Evolutionary conservation across 2,113 vertebrate genomes (phyloP).

Genomic region (Pelodiscus sinensis): DNA sequence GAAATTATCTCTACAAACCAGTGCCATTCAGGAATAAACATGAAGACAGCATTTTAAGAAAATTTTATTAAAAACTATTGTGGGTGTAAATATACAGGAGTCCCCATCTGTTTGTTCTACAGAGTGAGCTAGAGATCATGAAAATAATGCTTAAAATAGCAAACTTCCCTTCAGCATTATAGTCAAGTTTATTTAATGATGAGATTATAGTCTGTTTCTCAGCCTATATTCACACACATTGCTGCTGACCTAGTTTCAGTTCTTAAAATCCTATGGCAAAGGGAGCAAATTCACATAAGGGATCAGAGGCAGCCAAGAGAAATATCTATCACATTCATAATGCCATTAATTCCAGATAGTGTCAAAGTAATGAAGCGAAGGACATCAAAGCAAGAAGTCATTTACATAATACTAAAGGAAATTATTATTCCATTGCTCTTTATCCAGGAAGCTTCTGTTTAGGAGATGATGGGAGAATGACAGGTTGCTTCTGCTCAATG

Average conservation of each 20-base stretch:
- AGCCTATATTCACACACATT: neutral
- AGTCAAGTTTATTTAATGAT: constrained; percentile 38
- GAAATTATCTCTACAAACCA: neutral
- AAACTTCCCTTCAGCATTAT: neutral
- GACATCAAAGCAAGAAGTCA: constrained; percentile 54
- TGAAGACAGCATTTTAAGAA: neutral
- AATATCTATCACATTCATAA: neutral
- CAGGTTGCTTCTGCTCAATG: neutral
- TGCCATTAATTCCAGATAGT: constrained; percentile 54
- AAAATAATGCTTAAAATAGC: constrained; percentile 54
- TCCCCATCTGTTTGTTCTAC: neutral
- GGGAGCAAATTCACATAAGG: constrained; percentile 17
- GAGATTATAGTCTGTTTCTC: constrained; percentile 17
- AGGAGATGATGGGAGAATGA: neutral
- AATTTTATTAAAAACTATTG: neutral
- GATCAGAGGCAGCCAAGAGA: constrained; percentile 7
- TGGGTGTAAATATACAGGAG: neutral
- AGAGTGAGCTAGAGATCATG: neutral
- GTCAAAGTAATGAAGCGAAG: constrained; percentile 48
- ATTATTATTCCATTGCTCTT: neutral
- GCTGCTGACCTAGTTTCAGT: constrained; percentile 67
- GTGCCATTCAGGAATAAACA: neutral
- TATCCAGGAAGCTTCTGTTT: constrained; percentile 9
- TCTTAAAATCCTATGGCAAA: constrained; percentile 28
- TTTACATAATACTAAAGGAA: constrained; percentile 31